Evolutionary conservation across 2,888 invertebrate species (phyloP).

Genomic region (Drosophila limbata): DNA sequence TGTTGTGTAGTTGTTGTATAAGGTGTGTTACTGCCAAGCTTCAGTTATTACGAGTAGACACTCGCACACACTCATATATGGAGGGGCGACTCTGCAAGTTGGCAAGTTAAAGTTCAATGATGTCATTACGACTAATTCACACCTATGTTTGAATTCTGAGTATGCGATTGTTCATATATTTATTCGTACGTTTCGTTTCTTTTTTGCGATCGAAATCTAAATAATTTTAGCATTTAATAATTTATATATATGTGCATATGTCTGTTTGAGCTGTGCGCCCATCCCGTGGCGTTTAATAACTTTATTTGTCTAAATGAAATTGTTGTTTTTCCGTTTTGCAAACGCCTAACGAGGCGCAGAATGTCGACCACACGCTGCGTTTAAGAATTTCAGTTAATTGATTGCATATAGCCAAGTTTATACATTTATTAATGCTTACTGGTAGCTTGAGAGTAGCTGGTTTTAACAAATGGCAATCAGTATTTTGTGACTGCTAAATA

Average conservation of each 20-base stretch:
- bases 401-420: constrained; percentile 45
- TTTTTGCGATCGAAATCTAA: constrained; percentile 59
- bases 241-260: constrained; percentile 41
- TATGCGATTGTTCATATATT: constrained; percentile 49
- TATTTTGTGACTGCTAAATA: constrained; percentile 61
- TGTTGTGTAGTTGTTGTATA: constrained; percentile 43
- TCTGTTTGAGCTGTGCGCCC: constrained; percentile 13
- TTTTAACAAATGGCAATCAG: constrained; percentile 45
- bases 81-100: constrained; percentile 54
- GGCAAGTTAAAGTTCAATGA: constrained; percentile 80
- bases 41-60: constrained; percentile 58
- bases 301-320: constrained; percentile 72
- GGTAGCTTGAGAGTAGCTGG: constrained; percentile 21
- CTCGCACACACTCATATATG: constrained; percentile 22
- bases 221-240: constrained; percentile 63
- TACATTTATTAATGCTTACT: constrained; percentile 57
- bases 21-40: constrained; percentile 76
- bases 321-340: constrained; percentile 30
- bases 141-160: constrained; percentile 78
- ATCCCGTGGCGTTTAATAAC: constrained; percentile 67
- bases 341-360: constrained; percentile 48
- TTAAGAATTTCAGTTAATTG: constrained; percentile 68
- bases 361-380: constrained; percentile 68
- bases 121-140: constrained; percentile 82
- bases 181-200: constrained; percentile 5